These are phyloP conservation scores for Camelus dromedarius DNA, from an alignment of 2,113 vertebrate genomes.

Conservation along the genomic window DNA sequence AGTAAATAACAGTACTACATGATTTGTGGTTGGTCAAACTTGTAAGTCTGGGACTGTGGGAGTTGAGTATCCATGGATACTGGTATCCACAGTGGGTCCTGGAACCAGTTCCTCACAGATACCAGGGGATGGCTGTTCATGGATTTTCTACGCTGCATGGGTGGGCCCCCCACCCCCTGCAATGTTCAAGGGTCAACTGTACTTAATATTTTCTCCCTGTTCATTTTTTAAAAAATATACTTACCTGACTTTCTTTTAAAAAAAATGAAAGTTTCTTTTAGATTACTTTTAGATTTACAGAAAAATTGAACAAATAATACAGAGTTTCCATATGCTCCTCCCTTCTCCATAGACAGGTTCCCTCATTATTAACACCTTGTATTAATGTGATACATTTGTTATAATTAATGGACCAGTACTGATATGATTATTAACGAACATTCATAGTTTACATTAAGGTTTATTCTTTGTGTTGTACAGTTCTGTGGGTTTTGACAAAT, in stretches of 20 bases:
- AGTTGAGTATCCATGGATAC: not conserved
- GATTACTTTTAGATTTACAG: not conserved
- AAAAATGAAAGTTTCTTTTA: not conserved
- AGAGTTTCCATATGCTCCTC: not conserved
- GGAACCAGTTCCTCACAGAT: not conserved
- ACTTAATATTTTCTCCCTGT: not conserved
- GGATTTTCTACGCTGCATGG: not conserved
- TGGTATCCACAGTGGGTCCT: not conserved
- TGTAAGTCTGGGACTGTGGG: not conserved
- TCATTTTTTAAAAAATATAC: not conserved
- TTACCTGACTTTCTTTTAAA: not conserved
- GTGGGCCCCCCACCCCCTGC: not conserved
- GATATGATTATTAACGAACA: not conserved
- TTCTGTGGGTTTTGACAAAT: not conserved
- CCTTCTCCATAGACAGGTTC: not conserved
- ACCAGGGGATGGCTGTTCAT: not conserved
- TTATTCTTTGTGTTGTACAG: not conserved
- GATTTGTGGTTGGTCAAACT: not conserved
- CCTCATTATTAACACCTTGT: not conserved
- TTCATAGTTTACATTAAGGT: not conserved
- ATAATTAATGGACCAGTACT: not conserved
- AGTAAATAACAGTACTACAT: not conserved
- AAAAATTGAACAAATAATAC: not conserved
- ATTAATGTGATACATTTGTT: not conserved
- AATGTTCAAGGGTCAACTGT: not conserved